Evolutionary conservation across 1,140 invertebrate species (phyloP).

Genomic region (Eciton burchellii): DNA sequence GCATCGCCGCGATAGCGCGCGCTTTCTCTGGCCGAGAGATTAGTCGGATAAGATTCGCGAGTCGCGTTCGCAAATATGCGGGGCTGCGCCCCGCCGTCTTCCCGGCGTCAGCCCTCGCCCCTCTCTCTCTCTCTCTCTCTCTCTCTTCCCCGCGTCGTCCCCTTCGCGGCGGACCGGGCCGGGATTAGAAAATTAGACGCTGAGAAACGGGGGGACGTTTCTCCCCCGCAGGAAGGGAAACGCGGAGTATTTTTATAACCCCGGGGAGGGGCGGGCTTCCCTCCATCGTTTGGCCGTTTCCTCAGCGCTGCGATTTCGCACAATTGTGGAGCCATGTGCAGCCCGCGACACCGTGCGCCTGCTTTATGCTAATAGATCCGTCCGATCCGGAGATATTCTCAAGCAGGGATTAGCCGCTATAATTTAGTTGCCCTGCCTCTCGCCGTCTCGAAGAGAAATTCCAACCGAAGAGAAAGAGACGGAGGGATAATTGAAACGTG

Average conservation of each 20-base stretch:
- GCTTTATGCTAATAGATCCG: constrained; percentile 31
- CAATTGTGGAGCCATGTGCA: background rate
- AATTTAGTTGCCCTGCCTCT: background rate
- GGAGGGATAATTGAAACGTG: background rate
- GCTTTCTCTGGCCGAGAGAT: constrained; percentile 40
- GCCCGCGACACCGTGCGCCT: constrained; percentile 19
- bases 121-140: too few species aligned
- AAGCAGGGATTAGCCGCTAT: background rate
- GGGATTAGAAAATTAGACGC: constrained; percentile 52
- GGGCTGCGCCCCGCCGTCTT: too few species aligned
- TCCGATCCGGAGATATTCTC: constrained; percentile 9
- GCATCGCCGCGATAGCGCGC: constrained; percentile 34
- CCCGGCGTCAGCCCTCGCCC: constrained; percentile 32
- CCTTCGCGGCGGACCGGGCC: too few species aligned
- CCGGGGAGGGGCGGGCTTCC: background rate
- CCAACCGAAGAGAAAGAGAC: background rate
- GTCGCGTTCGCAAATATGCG: constrained; percentile 40
- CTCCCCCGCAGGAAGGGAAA: constrained; percentile 15
- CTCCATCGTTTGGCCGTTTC: constrained; percentile 23
- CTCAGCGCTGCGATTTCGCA: background rate
- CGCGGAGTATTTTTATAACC: constrained; percentile 37
- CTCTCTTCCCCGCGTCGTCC: too few species aligned
- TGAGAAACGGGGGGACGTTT: constrained; percentile 20
- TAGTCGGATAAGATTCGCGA: constrained; percentile 36
- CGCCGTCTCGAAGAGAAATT: background rate